A percentile compares a stretch with the other conserved stretches of the same genome.
These are phyloP conservation scores for Oryctolagus cuniculus DNA, from an alignment of 2,113 vertebrate species.

Conservation along the genomic window mOryCun1.1 NC_091447.1:27228001-27228500, in stretches of 20 bases:
- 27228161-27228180: not conserved
- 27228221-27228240: not conserved
- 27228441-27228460: not conserved
- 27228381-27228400: not conserved
- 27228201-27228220: not conserved
- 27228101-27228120: not conserved
- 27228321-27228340: no score
- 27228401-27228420: not conserved
- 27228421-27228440: not conserved
- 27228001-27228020: not conserved
- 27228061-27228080: not conserved
- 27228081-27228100: not conserved
- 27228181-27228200: not conserved
- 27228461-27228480: not conserved
- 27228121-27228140: not conserved
- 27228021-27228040: not conserved
- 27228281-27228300: no score
- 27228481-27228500: not conserved
- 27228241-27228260: no score
- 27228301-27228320: no score
- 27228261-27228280: no score
- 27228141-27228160: not conserved
- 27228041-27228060: not conserved
- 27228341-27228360: not conserved
- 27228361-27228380: conserved; percentile 13